Evolutionary conservation across 2,888 invertebrate species (phyloP), one percentile per base, ranked within the genome.

Genomic region (Lordiphosa fenestrarum): DNA sequence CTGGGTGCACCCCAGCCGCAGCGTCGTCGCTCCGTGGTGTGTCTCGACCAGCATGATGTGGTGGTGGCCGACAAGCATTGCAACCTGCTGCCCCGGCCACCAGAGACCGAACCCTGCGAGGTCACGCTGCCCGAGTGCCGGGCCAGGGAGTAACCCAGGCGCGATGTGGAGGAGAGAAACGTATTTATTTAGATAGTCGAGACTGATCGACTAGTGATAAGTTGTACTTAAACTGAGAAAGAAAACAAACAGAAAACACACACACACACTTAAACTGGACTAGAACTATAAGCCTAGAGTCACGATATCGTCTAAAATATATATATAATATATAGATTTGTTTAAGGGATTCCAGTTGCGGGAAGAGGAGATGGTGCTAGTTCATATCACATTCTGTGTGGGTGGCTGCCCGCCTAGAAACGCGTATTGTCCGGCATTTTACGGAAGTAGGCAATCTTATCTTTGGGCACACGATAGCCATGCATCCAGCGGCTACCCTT

Each of bases 401-500:
- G 12, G 25, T 13, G 5, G 25, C 6, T 6, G 2, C 2, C 2
- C 25, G 6, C 25, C 63, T 84, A 87, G 88, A 95, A 95, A 82
- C 95, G 92, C 73, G 95, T 94, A 84, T 96, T 94, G 77, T 95
- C 95, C 0, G 96, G 95, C 92, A 94, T 94, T 85, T 94, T 94
- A 10, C 94, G 92, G 88, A 96, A 96, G 89, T 94, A 95, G 0
- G 96, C 95, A 9, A 96, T 93, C 87, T 94, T 93, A 72, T 95
- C 92, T 52, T 93, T 92, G 7, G 94, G 94, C 7, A 96, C 96
- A 74, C 92, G 92, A 88, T 97, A 96, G 82, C 94, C 94, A 86
- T 96, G 96, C 86, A 97, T 94, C 97, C 96, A 97, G 63, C 96
- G 92, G 69, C 94, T 96, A 1, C 97, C 97, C 84, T 96, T 96